Conservation (phyloP, 2,888 invertebrate species). For the Meteorus colon region DNA sequence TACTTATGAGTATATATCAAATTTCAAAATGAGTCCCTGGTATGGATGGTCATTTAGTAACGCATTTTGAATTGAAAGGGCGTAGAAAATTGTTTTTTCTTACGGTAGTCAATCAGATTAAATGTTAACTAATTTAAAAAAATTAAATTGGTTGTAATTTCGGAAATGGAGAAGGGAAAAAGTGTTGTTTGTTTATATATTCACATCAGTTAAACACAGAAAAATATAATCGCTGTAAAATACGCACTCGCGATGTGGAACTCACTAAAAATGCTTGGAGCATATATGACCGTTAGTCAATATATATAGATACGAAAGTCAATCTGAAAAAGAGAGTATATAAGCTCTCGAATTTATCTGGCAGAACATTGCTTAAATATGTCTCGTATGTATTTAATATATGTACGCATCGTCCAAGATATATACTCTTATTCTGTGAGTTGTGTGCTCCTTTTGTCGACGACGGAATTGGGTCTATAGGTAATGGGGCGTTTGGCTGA, state of each 20-base stretch:
- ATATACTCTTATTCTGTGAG: constrained; percentile 12
- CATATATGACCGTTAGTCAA: constrained; percentile 56
- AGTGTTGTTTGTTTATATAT: background rate
- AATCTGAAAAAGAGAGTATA: constrained; percentile 37
- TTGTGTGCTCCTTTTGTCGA: constrained; percentile 51
- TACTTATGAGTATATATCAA: constrained; percentile 12
- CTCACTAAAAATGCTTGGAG: constrained; percentile 53
- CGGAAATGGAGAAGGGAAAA: background rate
- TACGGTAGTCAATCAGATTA: constrained; percentile 7
- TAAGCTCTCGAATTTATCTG: constrained; percentile 1
- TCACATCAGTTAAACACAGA: background rate
- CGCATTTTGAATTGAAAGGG: background rate
- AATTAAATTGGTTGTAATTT: background rate
- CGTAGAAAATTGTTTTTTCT: constrained; percentile 2
- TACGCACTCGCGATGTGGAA: constrained; percentile 48
- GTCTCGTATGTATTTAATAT: constrained; percentile 1
- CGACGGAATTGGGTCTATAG: constrained; percentile 58
- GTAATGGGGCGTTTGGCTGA: constrained; percentile 50
- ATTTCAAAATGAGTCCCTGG: constrained; percentile 20
- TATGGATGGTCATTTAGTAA: background rate
- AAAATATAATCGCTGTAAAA: background rate
- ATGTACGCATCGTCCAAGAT: background rate
- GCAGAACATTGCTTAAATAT: background rate
- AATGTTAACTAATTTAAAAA: background rate
- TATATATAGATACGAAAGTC: constrained; percentile 37